Base-by-base conservation (phyloP, 2,888 invertebrate genomes). In the Parnassius orleans region DNA sequence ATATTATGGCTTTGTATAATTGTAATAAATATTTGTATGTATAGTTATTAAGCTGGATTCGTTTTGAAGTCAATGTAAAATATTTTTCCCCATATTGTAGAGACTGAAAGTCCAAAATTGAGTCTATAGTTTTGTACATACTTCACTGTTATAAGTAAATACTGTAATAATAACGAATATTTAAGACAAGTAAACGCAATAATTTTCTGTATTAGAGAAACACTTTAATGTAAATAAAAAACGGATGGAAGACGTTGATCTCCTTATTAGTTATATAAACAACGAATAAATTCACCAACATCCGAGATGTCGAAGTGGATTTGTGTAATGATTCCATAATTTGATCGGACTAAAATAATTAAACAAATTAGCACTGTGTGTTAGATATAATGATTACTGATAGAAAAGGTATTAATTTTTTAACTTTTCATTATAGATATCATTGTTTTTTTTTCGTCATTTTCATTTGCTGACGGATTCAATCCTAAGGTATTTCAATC, bases 31-130 rank as follows among this genome's bases (percentile, higher is more conserved):
- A 68, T 79, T 78, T 83, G 79, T 83, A 82, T 77, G 79, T 84
- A 83, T 77, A 81, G 76, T 78, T 77, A 74, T 78, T n/a, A 72
- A 71, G 72, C 72, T 79, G 74, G 71, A 76, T 82, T 83, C 78
- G 74, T 83, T 85, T 81, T 73, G 71, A 73, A 78, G 79, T 75
- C 57, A 81, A 72, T 85, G 82, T 85, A 84, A 79, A 75, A 80
- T 83, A 81, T 76, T 83, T 78, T 75, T 80, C 80, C 75, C 79
- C 77, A 83, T 81, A 87, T 81, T 83, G 83, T 90, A 89, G 89
- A 90, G 90, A 90, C 90, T 90, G 90, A 90, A 90, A 90, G 90
- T 90, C 90, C 88, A 87, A 86, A 88, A 87, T 89, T 86, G 89
- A 90, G 88, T 90, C 88, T 90, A 89, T 89, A 89, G 86, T 90